These are phyloP conservation scores for Astropecten irregularis DNA, from an alignment of 53 echinoderm and acorn worm species.

Conservation along the genomic window DNA sequence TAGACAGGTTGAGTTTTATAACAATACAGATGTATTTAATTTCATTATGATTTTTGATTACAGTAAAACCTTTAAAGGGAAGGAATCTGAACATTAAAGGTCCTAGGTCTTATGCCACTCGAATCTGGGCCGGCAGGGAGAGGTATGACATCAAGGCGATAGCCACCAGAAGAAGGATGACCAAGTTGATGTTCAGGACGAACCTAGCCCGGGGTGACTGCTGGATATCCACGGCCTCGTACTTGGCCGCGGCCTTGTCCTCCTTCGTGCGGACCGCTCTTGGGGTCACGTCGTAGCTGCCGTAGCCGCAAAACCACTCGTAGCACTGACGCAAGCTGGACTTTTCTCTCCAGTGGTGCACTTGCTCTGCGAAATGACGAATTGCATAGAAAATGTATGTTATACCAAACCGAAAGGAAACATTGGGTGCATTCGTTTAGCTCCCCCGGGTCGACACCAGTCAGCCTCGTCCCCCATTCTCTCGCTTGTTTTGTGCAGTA, in stretches of 20 bases:
- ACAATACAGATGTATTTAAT: too few relatives aligned
- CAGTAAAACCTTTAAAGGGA: too few relatives aligned
- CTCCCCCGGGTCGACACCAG: too few relatives aligned
- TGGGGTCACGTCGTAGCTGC: slow-evolving; percentile 40
- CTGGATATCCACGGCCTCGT: not conserved
- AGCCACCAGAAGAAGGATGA: slow-evolving; percentile 36
- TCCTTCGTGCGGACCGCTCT: not conserved
- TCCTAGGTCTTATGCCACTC: too few relatives aligned
- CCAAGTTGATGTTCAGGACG: slow-evolving; percentile 32
- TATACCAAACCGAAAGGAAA: too few relatives aligned
- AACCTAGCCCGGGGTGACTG: slow-evolving; percentile 1
- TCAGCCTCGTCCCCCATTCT: too few relatives aligned
- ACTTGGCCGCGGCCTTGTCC: not conserved
- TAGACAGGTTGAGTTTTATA: too few relatives aligned
- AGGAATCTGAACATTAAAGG: too few relatives aligned
- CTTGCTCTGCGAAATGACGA: not conserved
- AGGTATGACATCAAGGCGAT: slow-evolving; percentile 12
- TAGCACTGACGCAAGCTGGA: slow-evolving; percentile 31
- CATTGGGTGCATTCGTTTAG: too few relatives aligned
- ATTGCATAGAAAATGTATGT: too few relatives aligned
- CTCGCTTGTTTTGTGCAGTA: too few relatives aligned
- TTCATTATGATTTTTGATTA: too few relatives aligned
- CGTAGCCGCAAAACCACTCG: slow-evolving; percentile 37
- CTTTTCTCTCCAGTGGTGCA: slow-evolving; percentile 23
- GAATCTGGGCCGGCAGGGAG: slow-evolving; percentile 8